Conservation (phyloP, 2,888 invertebrate species). For the Bellardia pandia region DNA sequence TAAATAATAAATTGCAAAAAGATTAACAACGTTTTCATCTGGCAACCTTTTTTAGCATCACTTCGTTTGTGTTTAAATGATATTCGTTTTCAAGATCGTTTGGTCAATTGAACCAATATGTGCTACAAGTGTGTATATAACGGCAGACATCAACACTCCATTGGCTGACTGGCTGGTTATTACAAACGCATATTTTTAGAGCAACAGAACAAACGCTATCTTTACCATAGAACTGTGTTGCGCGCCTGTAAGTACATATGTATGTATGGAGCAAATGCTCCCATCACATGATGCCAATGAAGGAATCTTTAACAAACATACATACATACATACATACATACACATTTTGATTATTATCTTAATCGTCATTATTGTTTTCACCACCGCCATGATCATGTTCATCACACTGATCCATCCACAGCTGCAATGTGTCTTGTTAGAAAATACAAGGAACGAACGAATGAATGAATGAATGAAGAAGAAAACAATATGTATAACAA, state of each 20-base stretch:
- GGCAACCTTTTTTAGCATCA: slow-evolving; percentile 20
- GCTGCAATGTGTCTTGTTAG: slow-evolving; percentile 60
- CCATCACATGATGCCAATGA: slow-evolving; percentile 22
- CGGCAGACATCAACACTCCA: slow-evolving; percentile 51
- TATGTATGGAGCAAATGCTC: slow-evolving; percentile 5
- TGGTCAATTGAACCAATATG: slow-evolving; percentile 56
- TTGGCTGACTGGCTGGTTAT: slow-evolving; percentile 46
- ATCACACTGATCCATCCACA: slow-evolving; percentile 51
- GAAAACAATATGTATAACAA: not conserved
- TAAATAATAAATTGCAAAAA: too few species aligned
- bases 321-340: not conserved
- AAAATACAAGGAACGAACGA: not conserved
- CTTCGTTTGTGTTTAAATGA: slow-evolving; percentile 23
- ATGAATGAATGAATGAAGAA: slow-evolving; percentile 10
- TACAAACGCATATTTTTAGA: slow-evolving; percentile 20
- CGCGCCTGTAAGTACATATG: not conserved
- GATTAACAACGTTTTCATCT: not conserved
- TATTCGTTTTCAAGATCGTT: slow-evolving; percentile 43
- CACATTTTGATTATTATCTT: slow-evolving; percentile 24
- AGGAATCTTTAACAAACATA: slow-evolving; percentile 8
- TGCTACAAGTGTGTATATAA: slow-evolving; percentile 38
- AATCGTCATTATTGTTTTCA: slow-evolving; percentile 24
- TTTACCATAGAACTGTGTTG: not conserved
- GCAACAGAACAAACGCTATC: not conserved
- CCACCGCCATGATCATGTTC: slow-evolving; percentile 20